These are phyloP conservation scores for Resseliella maxima DNA, from an alignment of 2,888 invertebrate species.

Conservation along the genomic window DNA sequence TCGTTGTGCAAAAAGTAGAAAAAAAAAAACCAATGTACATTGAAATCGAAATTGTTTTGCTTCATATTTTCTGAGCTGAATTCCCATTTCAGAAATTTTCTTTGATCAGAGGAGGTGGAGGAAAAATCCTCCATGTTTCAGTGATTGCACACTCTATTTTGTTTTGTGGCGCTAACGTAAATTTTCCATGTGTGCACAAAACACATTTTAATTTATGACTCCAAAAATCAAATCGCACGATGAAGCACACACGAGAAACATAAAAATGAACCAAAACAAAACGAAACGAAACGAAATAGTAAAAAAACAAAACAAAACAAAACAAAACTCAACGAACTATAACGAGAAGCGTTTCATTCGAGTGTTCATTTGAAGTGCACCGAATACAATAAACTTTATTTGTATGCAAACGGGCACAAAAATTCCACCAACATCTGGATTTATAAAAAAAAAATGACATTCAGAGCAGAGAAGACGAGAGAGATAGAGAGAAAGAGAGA, in stretches of 20 bases:
- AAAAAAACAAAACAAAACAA: neutral
- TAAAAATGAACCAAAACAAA: neutral
- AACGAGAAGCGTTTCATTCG: neutral
- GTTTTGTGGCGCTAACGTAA: neutral
- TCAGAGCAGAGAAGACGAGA: neutral
- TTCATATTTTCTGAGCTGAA: conserved; percentile 18
- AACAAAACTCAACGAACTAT: conserved; percentile 9
- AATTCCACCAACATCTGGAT: neutral
- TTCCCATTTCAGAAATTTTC: neutral
- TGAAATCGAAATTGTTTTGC: conserved; percentile 45
- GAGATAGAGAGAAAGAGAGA: neutral
- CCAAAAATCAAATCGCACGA: conserved; percentile 44
- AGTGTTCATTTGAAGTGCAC: conserved; percentile 35
- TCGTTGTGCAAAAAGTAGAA: neutral
- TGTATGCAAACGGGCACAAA: conserved; percentile 11
- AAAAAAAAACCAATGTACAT: neutral
- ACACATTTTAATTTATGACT: conserved; percentile 51
- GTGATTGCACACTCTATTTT: neutral
- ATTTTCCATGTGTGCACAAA: neutral
- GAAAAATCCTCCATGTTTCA: neutral
- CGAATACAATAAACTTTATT: conserved; percentile 45
- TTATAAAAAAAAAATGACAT: neutral
- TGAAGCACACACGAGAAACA: neutral
- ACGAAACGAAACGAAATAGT: too few species aligned
- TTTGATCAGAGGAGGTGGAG: neutral